These are phyloP conservation scores for Pipistrellus pygmaeus DNA, from an alignment of 2,797 vertebrate species.

Conservation along the genomic window DNA sequence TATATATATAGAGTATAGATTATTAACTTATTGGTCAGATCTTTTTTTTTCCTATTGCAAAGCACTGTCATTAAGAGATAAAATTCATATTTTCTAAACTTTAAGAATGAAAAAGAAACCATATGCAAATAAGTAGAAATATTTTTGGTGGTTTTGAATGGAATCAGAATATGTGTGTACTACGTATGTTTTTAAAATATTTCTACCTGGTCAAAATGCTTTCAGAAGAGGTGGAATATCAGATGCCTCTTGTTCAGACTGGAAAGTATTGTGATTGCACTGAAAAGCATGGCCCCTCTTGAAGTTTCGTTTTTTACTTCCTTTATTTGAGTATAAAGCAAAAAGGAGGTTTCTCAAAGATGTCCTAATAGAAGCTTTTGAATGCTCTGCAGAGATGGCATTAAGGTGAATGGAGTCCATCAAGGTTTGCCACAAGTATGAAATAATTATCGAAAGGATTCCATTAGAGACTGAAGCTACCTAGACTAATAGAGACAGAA, in stretches of 20 bases:
- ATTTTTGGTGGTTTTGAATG: background rate
- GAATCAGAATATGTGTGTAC: background rate
- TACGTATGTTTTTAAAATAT: constrained; percentile 65
- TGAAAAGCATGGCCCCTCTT: constrained; percentile 80
- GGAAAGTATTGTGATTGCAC: constrained; percentile 68
- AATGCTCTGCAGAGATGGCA: constrained; percentile 76
- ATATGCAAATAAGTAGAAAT: constrained; percentile 10
- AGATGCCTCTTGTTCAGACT: constrained; percentile 62
- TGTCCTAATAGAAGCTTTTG: constrained; percentile 83
- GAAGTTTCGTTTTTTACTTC: constrained; percentile 79
- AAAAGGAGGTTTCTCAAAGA: constrained; percentile 74
- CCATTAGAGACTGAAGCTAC: constrained; percentile 82
- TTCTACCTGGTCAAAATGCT: constrained; percentile 75
- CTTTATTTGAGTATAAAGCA: constrained; percentile 82
- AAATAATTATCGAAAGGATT: constrained; percentile 83
- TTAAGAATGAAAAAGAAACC: constrained; percentile 40
- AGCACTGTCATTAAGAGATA: background rate
- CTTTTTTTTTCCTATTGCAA: constrained; percentile 15
- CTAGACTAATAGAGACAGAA: constrained; percentile 73
- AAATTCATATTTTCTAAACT: constrained; percentile 41
- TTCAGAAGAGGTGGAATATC: constrained; percentile 68
- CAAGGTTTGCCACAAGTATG: constrained; percentile 80
- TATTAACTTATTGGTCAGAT: background rate
- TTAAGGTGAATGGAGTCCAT: constrained; percentile 81
- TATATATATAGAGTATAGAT: too few relatives aligned